Percentiles rank a stretch among this genome's conserved stretches.
phyloP scores from a whole-genome alignment of 2,888 invertebrate genomes.

The Iphiclides podalirius region DNA sequence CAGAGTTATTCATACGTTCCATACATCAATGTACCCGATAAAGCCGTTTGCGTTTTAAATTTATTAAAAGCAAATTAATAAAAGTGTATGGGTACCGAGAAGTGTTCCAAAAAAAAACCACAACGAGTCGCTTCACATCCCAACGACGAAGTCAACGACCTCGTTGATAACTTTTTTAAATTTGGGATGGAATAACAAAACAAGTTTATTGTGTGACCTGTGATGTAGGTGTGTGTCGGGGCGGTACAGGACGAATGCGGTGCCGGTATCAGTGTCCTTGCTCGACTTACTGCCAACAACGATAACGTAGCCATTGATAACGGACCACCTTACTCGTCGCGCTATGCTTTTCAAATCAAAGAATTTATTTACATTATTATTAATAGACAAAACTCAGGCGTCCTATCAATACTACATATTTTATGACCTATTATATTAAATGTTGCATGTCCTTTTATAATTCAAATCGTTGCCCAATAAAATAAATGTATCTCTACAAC shows the following conservation, averaged over 20 bases:
- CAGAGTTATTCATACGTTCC: too few species aligned
- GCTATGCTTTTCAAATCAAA: slow-evolving; percentile 19
- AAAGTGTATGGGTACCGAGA: slow-evolving; percentile 22
- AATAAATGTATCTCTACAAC: not conserved
- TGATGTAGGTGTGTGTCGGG: slow-evolving; percentile 20
- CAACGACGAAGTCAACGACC: slow-evolving; percentile 36
- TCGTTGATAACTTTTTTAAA: slow-evolving; percentile 38
- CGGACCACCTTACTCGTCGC: slow-evolving; percentile 20
- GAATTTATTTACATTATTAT: slow-evolving; percentile 4
- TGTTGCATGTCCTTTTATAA: too few species aligned
- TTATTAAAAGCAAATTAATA: slow-evolving; percentile 1
- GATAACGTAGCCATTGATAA: slow-evolving; percentile 51
- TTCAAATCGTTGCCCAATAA: too few species aligned
- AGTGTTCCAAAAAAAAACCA: slow-evolving; percentile 31
- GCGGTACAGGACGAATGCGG: slow-evolving; percentile 37
- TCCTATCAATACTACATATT: not conserved
- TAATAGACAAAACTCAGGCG: too few species aligned
- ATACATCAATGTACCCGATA: too few species aligned
- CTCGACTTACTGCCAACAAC: slow-evolving; percentile 56
- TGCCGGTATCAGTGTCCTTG: slow-evolving; percentile 62
- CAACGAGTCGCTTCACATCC: slow-evolving; percentile 30
- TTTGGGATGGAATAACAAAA: slow-evolving; percentile 37
- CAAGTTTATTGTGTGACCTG: slow-evolving; percentile 30
- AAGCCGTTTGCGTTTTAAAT: not conserved
- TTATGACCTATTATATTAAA: too few species aligned